phyloP scores from a whole-genome alignment of 2,888 invertebrate species.

The Erannis defoliaria region DNA sequence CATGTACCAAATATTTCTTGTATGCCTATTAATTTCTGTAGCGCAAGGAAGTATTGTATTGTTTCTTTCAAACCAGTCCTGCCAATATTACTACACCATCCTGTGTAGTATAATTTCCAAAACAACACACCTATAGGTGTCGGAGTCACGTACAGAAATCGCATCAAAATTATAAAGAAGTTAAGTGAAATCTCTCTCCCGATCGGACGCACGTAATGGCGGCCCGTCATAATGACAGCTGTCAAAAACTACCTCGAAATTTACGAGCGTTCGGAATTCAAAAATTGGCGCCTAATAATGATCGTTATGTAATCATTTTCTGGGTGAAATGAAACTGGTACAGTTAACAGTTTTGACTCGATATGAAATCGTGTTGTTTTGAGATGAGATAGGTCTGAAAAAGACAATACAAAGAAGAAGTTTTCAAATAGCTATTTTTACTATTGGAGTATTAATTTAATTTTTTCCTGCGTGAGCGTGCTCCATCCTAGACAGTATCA shows the following conservation, averaged over 20 bases:
- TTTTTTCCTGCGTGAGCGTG: too few species aligned
- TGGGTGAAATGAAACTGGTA: slow-evolving; percentile 25
- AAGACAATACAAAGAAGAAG: too few species aligned
- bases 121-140: slow-evolving; percentile 68
- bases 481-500: too few species aligned
- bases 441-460: too few species aligned
- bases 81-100: slow-evolving; percentile 47
- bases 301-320: slow-evolving; percentile 38
- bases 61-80: slow-evolving; percentile 23
- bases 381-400: too few species aligned
- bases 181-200: slow-evolving; percentile 72
- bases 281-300: slow-evolving; percentile 49
- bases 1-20: too few species aligned
- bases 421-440: too few species aligned
- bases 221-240: slow-evolving; percentile 65
- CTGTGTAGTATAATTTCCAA: slow-evolving; percentile 52
- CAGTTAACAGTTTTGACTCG: slow-evolving; percentile 19
- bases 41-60: background rate
- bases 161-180: slow-evolving; percentile 82
- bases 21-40: background rate
- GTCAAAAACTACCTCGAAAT: slow-evolving; percentile 55
- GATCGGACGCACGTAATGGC: slow-evolving; percentile 59
- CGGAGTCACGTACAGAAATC: slow-evolving; percentile 78
- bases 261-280: slow-evolving; percentile 54
- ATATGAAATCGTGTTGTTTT: too few species aligned